A percentile compares a stretch with the other conserved stretches of the same genome.
Conservation (phyloP, 2,113 vertebrate species). For the Cyanoderma ruficeps region DNA sequence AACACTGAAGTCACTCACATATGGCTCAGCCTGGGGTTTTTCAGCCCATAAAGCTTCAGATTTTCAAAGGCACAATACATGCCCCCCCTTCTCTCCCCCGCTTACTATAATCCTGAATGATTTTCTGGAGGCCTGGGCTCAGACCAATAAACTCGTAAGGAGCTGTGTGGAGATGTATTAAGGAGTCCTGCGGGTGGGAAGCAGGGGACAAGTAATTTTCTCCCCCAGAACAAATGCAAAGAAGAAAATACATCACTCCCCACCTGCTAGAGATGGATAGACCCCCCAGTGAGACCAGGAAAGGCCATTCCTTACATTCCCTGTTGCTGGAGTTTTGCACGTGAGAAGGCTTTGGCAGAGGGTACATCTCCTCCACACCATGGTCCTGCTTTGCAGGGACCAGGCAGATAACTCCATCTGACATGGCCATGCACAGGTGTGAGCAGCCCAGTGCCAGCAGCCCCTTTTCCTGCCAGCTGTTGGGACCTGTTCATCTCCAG, state of each 20-base stretch:
- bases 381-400: background rate
- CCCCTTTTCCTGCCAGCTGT: background rate
- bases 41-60: conserved; percentile 56
- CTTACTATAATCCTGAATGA: conserved; percentile 41
- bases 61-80: conserved; percentile 61
- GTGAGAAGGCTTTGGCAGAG: background rate
- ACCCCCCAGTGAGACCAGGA: background rate
- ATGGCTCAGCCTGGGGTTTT: conserved; percentile 63
- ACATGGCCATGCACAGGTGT: accelerated
- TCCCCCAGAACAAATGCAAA: background rate
- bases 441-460: background rate
- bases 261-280: background rate
- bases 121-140: conserved; percentile 44
- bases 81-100: background rate
- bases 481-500: background rate
- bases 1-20: conserved; percentile 71
- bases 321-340: background rate
- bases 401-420: background rate
- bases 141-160: conserved; percentile 18
- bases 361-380: background rate
- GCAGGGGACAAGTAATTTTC: background rate
- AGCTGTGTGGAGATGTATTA: conserved; percentile 22
- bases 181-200: background rate
- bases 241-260: background rate
- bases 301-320: background rate